Base-by-base conservation (phyloP, 2,888 invertebrate genomes). In the Patella pellucida region DNA sequence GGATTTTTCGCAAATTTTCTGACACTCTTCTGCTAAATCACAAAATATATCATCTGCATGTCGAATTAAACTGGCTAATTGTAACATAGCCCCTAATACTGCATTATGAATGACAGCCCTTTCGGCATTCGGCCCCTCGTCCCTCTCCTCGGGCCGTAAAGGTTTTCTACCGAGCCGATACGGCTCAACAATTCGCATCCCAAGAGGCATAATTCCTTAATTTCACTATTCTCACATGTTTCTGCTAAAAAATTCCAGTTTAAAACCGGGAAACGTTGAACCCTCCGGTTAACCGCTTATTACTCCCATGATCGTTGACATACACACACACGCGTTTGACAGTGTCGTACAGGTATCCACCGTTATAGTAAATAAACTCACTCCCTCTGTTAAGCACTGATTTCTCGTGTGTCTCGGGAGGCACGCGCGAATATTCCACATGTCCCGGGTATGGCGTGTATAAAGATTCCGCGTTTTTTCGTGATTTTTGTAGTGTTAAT, bases 31-130 rank as follows among this genome's bases (percentile, higher is more conserved):
- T 0, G 87, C 81, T 76, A 88, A 80, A 79, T 87, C 87, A 82
- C 86, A 86, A 78, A 88, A 88, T 3, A 88, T 76, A 79, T 87
- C 88, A 78, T 88, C 88, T n/a, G 88, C 88, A 76, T 87, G 86
- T 77, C 87, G 78, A 16, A 87, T 86, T 71, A 88, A 73, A 79
- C 85, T 86, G n/a, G 87, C 84, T 77, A 88, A 81, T 78, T 88
- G 88, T 51, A 86, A 78, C 72, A 88, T 81, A 50, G 84, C 83
- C 56, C 86, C 86, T 68, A 87, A 79, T 68, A 87, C 80, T 15
- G 84, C 82, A 75, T 85, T 86, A 68, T 86, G 84, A 19, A 85
- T 80, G 9, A 85, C 84, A 14, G 85, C 82, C 51, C 78, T 76
- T 52, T 82, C 82, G 71, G 80, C 84, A 14, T 76, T 68, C 41